phyloP scores from a whole-genome alignment of 2,113 vertebrate genomes.

The Emberiza fucata region DNA sequence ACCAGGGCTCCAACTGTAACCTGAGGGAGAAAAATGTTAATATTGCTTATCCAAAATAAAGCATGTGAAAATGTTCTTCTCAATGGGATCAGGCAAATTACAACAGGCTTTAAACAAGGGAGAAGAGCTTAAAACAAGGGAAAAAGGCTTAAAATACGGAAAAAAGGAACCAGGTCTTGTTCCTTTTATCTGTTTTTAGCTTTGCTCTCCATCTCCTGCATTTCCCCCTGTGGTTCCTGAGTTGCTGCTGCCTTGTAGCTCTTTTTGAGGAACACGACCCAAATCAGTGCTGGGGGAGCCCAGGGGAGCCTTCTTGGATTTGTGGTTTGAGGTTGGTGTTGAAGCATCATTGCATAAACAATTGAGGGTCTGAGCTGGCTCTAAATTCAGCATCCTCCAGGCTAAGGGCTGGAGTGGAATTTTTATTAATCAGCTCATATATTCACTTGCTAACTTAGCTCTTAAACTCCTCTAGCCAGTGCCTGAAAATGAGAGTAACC shows the following conservation, averaged over 20 bases:
- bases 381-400: background rate
- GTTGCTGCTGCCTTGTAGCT: background rate
- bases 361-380: background rate
- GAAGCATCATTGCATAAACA: background rate
- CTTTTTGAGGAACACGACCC: background rate
- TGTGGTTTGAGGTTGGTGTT: background rate
- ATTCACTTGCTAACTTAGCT: background rate
- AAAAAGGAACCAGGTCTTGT: background rate
- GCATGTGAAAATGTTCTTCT: background rate
- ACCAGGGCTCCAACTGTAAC: background rate
- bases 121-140: too few species aligned
- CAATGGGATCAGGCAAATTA: background rate
- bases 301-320: background rate
- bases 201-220: background rate
- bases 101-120: background rate
- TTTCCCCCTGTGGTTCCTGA: background rate
- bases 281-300: background rate
- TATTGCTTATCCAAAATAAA: background rate
- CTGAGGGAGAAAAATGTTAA: background rate
- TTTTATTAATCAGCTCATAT: background rate
- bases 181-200: background rate
- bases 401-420: background rate
- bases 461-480: background rate
- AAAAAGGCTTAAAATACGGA: too few species aligned
- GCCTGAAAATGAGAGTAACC: background rate